Conservation (phyloP, 2,113 vertebrate species). For the Sorex araneus region DNA sequence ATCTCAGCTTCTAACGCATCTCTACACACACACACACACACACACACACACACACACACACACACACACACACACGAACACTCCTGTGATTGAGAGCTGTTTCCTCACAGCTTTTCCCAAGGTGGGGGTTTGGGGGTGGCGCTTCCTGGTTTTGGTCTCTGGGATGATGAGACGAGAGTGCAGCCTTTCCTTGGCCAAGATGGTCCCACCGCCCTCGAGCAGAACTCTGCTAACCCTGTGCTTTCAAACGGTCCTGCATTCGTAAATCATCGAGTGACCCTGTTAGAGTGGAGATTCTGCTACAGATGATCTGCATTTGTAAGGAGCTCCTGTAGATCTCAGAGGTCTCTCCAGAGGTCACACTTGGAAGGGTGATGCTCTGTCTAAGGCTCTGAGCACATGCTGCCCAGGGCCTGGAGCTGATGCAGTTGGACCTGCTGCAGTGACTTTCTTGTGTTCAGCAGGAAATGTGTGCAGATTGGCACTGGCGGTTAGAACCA, state of each 20-base stretch:
- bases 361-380: neutral
- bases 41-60: no score
- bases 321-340: neutral
- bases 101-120: neutral
- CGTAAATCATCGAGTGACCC: no score
- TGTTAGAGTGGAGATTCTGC: conserved; percentile 29
- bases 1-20: no score
- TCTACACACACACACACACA: no score
- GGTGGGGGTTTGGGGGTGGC: no score
- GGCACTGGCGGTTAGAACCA: no score
- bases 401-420: no score
- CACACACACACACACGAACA: neutral
- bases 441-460: no score
- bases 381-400: neutral
- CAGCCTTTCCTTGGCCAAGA: neutral
- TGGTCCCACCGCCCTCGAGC: neutral
- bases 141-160: neutral
- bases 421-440: no score
- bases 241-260: neutral
- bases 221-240: neutral
- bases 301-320: neutral
- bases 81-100: neutral
- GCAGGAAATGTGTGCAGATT: no score
- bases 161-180: neutral
- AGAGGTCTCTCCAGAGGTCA: neutral